These are phyloP conservation scores for Notarius quadriscutis DNA, from an alignment of 2,113 vertebrate species.

Conservation along the genomic window DNA sequence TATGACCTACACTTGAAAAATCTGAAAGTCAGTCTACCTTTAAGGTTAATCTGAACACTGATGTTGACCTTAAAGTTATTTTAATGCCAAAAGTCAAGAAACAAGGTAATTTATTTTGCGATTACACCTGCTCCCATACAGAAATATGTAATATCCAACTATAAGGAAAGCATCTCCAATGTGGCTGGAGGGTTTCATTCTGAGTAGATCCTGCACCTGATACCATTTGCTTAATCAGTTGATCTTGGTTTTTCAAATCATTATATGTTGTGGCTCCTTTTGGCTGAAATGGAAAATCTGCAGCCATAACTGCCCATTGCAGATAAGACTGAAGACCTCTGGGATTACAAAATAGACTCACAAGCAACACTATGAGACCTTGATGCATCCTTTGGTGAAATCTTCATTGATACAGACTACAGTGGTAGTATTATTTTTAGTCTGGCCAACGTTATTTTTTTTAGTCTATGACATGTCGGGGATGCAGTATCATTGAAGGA, in stretches of 20 bases:
- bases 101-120: neutral
- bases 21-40: no score
- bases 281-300: neutral
- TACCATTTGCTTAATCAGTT: neutral
- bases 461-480: neutral
- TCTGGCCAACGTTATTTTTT: neutral
- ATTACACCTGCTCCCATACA: neutral
- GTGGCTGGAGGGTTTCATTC: neutral
- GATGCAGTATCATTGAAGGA: neutral
- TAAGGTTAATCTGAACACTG: neutral
- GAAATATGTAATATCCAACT: neutral
- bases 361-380: neutral
- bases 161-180: no score
- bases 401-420: slow-evolving; percentile 7
- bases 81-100: neutral
- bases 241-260: neutral
- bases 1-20: no score
- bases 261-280: neutral
- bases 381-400: neutral
- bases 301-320: slow-evolving; percentile 3
- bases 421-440: neutral
- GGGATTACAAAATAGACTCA: neutral
- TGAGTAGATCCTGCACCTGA: neutral
- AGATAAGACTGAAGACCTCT: neutral
- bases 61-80: no score